Evolutionary conservation across 2,797 vertebrate species (phyloP), one percentile per base, ranked within the genome.

Genomic region (Gallirallus australis): DNA sequence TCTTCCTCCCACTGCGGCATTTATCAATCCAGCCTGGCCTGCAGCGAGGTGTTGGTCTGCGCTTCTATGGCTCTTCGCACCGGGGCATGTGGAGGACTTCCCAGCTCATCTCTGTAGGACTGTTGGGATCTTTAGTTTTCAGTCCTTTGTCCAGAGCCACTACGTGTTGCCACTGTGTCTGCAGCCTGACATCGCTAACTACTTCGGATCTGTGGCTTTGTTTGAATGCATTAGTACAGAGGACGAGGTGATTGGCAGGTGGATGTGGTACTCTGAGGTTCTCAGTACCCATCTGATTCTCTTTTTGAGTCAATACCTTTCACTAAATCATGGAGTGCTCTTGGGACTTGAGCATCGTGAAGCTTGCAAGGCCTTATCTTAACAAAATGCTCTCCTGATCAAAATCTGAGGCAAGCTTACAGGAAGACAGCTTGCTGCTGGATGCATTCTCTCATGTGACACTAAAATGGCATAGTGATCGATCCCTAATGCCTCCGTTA

Each of bases 401-500:
- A 33, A 73, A 81, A 82, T 35, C 48, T 77, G 33, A 31, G n/a
- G 19, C 11, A 14, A 9, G 33, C 33, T 93, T 77, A 20, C 35
- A 30, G 16, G 35, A 54, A 47, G 40, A 9, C 70, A 60, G 3
- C 31, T 48, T 70, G 11, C 1, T 52, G 42, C 79, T n/a, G 53
- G 69, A 21, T 83, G n/a, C 1, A 0, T 79, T 61, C 94, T 57
- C 72, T 89, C 52, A 7, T 0, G 0, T 27, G 69, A 18, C 28
- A 20, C 15, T 33, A 8, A 31, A 31, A 57, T 12, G 24, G 39
- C 3, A 0, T 5, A 23, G 1, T 5, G 6, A 37, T 68, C 6
- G 9, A 77, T 83, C 45, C 57, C 39, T 11, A 7, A 42, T 37
- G 40, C 27, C 42, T 57, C 31, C 0, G 0, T n/a, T 69, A 19